Evolutionary conservation across 1,140 invertebrate genomes (phyloP), one percentile per base, ranked within the genome.

Genomic region (Drosophila orena): DNA sequence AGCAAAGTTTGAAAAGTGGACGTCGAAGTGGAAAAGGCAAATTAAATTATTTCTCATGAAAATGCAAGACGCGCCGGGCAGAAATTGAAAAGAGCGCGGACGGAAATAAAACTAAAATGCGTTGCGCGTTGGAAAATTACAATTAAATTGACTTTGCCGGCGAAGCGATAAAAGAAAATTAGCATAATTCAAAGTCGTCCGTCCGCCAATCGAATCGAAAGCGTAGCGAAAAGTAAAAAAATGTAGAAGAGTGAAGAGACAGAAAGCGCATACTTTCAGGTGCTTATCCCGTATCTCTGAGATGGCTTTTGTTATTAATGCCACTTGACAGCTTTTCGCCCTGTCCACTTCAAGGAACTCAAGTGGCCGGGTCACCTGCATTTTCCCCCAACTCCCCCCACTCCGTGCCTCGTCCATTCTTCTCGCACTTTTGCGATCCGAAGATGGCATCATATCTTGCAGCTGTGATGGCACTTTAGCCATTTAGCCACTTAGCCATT

Each of bases 61-160:
- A 84, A 84, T 79, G 80, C 74, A 74, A 73, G 69, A 55, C 50
- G 70, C 43, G 58, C 35, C 43, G 30, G 61, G 43, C 35, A 22
- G 47, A 55, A 80, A 85, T 80, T 85, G 81, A 85, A 83, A 80
- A 47, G 65, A 70, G 73, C 66, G 76, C 79, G 47, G 56, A 78
- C 73, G 81, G 76, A 81, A 86, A 77, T 85, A 77, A 80, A 83
- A 83, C 72, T 79, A 83, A 81, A 88, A 70, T 79, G 79, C 62
- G 69, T 71, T 68, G 74, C 73, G 79, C 77, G 76, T 83, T 73
- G 68, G 46, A 79, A 89, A 89, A 89, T 89, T 89, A 88, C 80
- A 89, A 88, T 89, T 79, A 88, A 89, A 89, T 89, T 89, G 84
- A 89, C 81, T 88, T 86, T 76, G 60, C 72, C 79, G 79, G 57